Base-by-base conservation (phyloP, 2,113 vertebrate genomes). In the Pampusana beccarii region DNA sequence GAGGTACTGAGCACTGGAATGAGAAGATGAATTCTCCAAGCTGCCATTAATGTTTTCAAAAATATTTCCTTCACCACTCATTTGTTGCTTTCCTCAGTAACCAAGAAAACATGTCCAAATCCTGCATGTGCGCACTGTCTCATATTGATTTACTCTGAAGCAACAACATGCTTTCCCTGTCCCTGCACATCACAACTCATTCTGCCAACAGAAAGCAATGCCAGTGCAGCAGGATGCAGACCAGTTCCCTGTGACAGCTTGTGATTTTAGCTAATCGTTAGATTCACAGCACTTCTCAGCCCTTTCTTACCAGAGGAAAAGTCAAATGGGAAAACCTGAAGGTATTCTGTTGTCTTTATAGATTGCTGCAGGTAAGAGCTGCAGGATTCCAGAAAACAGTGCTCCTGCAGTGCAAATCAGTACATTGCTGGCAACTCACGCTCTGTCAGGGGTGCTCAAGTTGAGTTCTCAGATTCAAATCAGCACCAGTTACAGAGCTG, bases 271-370 rank as follows among this genome's bases (percentile, higher is more conserved):
- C 31, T 70, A 54, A 90, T 54, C 31, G 80, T 72, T 36, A 62
- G 75, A 86, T 80, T 90, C 60, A 29, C 31, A 33, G 67, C 51
- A 48, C 34, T 86, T 71, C 61, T 81, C 72, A 84, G 77, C 15
- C 34, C 17, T 73, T 86, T 88, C n/a, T 61, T 86, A 73, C 11
- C 40, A n/a, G 28, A 58, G 54, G 16, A 92, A 92, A 88, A 73
- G 60, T 70, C 46, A 74, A 90, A 86, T 42, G 17, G 50, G 36
- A n/a, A 77, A 88, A 60, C 31, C 25, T 61, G 48, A 3, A 80
- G 40, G 29, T 72, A 28, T 66, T 87, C 48, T 60, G 24, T 46
- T 51, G 25, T 56, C n/a, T 65, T 46, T 42, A 11, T 25, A 29
- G 11, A 54, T 13, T 40, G 66, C 12, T 88, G 51, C 65, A 85